Conservation (phyloP, 2,113 vertebrate genomes). For the Plestiodon gilberti region DNA sequence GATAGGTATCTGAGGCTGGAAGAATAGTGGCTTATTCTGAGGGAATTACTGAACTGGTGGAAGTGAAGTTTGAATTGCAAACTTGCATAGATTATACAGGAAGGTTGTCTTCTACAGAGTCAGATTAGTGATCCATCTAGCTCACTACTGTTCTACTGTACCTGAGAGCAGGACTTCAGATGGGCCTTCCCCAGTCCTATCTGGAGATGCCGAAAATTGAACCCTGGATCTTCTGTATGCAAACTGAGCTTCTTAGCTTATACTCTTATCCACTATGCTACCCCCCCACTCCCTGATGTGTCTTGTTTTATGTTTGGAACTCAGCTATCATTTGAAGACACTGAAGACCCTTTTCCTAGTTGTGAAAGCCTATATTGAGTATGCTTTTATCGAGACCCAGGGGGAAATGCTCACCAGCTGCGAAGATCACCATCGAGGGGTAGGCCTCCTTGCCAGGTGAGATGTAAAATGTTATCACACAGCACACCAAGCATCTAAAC, state of each 20-base stretch:
- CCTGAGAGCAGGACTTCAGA: no score
- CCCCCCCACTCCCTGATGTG: not conserved
- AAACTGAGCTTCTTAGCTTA: not conserved
- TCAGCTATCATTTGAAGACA: conserved; percentile 66
- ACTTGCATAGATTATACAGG: no score
- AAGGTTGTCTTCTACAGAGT: no score
- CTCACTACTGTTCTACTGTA: no score
- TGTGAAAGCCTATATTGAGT: conserved; percentile 59
- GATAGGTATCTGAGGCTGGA: not conserved
- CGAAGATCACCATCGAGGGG: conserved; percentile 54
- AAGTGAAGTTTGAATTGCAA: no score
- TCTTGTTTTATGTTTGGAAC: conserved; percentile 15
- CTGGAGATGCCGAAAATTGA: no score
- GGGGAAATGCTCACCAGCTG: conserved; percentile 63
- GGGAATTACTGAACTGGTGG: not conserved
- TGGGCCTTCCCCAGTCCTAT: no score
- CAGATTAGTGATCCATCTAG: no score
- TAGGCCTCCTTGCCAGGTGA: conserved; percentile 67
- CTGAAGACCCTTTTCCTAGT: conserved; percentile 66
- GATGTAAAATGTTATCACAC: not conserved
- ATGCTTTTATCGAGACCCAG: conserved; percentile 25
- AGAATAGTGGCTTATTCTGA: not conserved
- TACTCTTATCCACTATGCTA: not conserved
- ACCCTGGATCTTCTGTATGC: no score
- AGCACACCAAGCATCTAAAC: not conserved